These are phyloP conservation scores for Lordiphosa stackelbergi DNA, from an alignment of 1,140 invertebrate species.

Conservation along the genomic window DNA sequence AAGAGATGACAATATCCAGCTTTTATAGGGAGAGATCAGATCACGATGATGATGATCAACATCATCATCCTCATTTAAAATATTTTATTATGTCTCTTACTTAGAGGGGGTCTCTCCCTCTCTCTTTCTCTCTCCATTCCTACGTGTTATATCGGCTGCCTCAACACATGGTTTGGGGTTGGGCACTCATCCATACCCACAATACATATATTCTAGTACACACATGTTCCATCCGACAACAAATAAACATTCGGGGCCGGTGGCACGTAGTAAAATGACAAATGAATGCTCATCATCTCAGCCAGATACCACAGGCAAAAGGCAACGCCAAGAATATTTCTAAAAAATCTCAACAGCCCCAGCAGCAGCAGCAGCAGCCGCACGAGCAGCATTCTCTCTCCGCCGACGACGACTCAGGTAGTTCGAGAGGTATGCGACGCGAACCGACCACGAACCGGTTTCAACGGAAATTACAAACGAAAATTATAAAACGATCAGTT, in stretches of 20 bases:
- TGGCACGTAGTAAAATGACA: conserved; percentile 75
- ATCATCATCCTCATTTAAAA: conserved; percentile 42
- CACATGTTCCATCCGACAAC: conserved; percentile 61
- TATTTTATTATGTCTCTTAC: conserved; percentile 67
- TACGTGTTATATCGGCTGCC: conserved; percentile 71
- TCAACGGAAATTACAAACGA: conserved; percentile 77
- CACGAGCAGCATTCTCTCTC: conserved; percentile 13
- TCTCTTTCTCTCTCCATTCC: conserved; percentile 54
- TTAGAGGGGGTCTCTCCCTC: conserved; percentile 71
- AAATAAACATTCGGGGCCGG: conserved; percentile 73
- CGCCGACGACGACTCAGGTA: conserved; percentile 52
- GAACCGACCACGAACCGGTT: conserved; percentile 57
- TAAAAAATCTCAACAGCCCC: conserved; percentile 55
- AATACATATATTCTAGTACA: conserved; percentile 64
- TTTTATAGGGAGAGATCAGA: conserved; percentile 28
- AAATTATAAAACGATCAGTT: conserved; percentile 76
- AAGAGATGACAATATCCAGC: conserved; percentile 35
- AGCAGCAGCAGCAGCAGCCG: conserved; percentile 30
- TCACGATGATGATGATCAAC: conserved; percentile 38
- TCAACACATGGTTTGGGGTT: conserved; percentile 70
- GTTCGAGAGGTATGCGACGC: conserved; percentile 69
- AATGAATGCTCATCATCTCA: conserved; percentile 69
- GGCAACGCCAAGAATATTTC: conserved; percentile 59
- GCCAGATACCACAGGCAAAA: conserved; percentile 31
- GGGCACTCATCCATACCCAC: conserved; percentile 35